Evolutionary conservation across 2,888 invertebrate species (phyloP), one percentile per base, ranked within the genome.

Genomic region (Pemphredon lugubris): DNA sequence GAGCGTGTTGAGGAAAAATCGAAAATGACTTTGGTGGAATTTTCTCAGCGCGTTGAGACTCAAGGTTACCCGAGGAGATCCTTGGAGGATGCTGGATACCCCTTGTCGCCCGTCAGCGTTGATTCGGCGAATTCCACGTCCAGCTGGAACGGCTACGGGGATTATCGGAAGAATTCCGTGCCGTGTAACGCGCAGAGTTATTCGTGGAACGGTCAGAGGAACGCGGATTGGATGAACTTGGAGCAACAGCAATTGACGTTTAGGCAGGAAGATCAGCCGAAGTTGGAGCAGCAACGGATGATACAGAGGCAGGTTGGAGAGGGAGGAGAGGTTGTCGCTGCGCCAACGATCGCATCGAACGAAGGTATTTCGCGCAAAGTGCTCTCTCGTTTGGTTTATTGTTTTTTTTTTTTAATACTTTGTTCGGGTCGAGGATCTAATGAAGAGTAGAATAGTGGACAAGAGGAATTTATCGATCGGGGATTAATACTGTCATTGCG

Each of bases 101-200:
- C 74, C 0, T 4, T 58, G 11, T 74, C 79, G 0, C 77, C 79
- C 0, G 37, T 65, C 16, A 79, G 79, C 13, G 68, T 69, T 5
- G 68, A 66, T 2, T 79, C 79, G 2, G 30, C 32, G 0, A 44
- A 40, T 1, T 77, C 79, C 0, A 26, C 14, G 3, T 71, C 74
- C 18, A 78, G 75, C 11, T 53, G 64, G 67, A 63, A 44, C 32
- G 51, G 55, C 4, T 40, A 55, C 21, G 40, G 14, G 20, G 34
- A 13, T 4, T 66, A 53, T 34, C 57, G 37, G 6, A 23, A 14
- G 13, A 48, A 47, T 13, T n/a, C 9, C 6, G 11, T n/a, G 32
- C 13, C n/a, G 21, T 40, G 14, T 4, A 50, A 45, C 9, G 2
- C n/a, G 16, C 23, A 4, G 2, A 37, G 45, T 51, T 66, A 47